Evolutionary conservation across 2,797 vertebrate species (phyloP).

Genomic region (Arremon aurantiirostris): DNA sequence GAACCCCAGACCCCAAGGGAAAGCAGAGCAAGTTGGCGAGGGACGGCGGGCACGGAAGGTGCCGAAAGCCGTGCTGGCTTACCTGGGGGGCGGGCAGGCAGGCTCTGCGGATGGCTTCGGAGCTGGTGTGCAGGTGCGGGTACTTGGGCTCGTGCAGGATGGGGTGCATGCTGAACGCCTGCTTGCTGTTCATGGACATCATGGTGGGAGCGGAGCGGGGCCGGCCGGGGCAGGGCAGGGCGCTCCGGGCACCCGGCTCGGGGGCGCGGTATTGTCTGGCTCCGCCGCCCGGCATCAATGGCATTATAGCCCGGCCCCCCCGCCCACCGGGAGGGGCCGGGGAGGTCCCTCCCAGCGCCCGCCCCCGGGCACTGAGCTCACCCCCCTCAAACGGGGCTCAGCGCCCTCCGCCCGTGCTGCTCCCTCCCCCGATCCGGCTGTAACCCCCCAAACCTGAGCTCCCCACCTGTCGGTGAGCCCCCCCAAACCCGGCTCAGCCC

Average conservation of each 20-base stretch:
- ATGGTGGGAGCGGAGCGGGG: conserved; percentile 70
- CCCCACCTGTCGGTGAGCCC: background rate
- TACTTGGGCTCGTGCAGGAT: conserved; percentile 92
- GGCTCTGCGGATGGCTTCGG: conserved; percentile 89
- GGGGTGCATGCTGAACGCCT: conserved; percentile 91
- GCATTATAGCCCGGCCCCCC: conserved; percentile 56
- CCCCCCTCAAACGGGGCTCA: background rate
- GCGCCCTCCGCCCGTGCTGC: background rate
- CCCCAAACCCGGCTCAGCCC: background rate
- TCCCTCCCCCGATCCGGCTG: background rate
- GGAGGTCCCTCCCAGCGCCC: conserved; percentile 36
- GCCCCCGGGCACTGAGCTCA: background rate
- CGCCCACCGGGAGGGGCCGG: conserved; percentile 20
- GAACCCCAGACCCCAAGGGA: background rate
- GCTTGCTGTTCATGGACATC: conserved; percentile 98
- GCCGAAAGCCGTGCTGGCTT: conserved; percentile 12
- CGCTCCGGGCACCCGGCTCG: conserved; percentile 63
- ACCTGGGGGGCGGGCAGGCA: conserved; percentile 88
- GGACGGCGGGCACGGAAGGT: background rate
- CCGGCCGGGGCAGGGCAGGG: background rate
- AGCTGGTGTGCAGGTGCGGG: conserved; percentile 87
- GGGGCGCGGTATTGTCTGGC: conserved; percentile 73
- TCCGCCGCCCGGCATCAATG: conserved; percentile 49
- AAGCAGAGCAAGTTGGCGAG: background rate
- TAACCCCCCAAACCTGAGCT: background rate